Percentiles rank a stretch among this genome's conserved stretches.
Conservation (phyloP, 2,888 invertebrate species). For the Gymnosoma rotundatum region DNA sequence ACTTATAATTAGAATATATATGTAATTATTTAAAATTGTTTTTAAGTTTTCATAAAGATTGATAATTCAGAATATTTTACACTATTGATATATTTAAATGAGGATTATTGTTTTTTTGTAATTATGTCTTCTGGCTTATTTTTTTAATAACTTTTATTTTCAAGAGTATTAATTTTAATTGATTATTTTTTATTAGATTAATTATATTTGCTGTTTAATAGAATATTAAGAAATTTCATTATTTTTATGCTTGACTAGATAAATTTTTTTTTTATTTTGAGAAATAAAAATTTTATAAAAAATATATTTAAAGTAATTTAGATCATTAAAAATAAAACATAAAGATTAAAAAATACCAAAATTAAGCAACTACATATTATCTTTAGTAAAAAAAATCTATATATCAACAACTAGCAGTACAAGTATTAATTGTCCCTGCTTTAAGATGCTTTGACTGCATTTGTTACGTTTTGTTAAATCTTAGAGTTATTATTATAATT, state of each 20-base stretch:
- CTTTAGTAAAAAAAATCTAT: too few relatives aligned
- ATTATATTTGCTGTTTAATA: conserved; percentile 30
- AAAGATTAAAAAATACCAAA: not conserved
- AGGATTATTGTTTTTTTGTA: conserved; percentile 13
- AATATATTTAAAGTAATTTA: not conserved
- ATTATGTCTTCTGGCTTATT: not conserved
- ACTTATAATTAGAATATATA: too few relatives aligned
- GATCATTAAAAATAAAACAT: not conserved
- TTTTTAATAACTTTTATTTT: not conserved
- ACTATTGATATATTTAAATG: not conserved
- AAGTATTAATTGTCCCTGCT: conserved; percentile 38
- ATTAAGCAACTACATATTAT: not conserved
- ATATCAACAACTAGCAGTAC: conserved; percentile 5
- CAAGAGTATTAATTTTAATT: conserved; percentile 22
- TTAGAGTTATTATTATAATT: not conserved
- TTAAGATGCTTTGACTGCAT: conserved; percentile 22
- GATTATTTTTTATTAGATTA: conserved; percentile 17
- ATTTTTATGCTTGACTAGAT: conserved; percentile 63
- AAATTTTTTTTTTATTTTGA: conserved; percentile 15
- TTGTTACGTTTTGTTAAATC: conserved; percentile 10
- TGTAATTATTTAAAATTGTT: too few relatives aligned
- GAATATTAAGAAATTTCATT: conserved; percentile 49
- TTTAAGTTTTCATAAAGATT: too few relatives aligned
- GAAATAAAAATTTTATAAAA: not conserved
- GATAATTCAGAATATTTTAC: too few relatives aligned